A percentile compares a stretch with the other conserved stretches of the same genome.
Conservation (phyloP, 2,797 vertebrate species). For the Trichosurus vulpecula region DNA sequence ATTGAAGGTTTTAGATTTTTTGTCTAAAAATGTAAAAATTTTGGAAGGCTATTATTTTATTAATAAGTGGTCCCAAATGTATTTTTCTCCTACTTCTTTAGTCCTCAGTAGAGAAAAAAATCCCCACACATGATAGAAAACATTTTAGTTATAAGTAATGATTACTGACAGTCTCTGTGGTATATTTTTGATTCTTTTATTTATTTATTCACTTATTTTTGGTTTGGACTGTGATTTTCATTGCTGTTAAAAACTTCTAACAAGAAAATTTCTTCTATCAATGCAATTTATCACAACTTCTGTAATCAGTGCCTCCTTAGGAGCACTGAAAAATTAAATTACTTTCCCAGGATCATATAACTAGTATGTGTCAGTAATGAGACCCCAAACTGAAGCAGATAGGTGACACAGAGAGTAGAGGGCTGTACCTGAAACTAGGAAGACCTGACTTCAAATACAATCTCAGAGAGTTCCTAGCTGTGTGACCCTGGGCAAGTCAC, state of each 20-base stretch:
- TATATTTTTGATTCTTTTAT: neutral
- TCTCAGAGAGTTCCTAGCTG: neutral
- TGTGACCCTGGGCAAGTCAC: neutral
- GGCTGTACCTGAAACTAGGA: neutral
- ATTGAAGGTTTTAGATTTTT: neutral
- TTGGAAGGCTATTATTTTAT: neutral
- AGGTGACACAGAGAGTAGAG: neutral
- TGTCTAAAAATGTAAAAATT: neutral
- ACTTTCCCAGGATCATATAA: neutral
- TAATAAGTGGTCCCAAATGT: neutral
- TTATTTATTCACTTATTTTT: neutral
- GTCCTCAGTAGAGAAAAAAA: neutral
- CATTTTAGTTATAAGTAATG: neutral
- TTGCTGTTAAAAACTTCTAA: neutral
- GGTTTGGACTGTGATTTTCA: neutral
- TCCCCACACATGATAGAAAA: neutral
- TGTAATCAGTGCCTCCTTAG: neutral
- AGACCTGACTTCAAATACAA: neutral
- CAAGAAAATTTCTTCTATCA: neutral
- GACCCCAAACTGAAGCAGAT: neutral
- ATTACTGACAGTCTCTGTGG: neutral
- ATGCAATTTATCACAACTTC: neutral
- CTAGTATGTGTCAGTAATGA: neutral
- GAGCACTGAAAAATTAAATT: neutral
- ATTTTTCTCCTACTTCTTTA: neutral